These are phyloP conservation scores for Mythimna vitellina DNA, from an alignment of 2,888 invertebrate species.

Conservation along the genomic window DNA sequence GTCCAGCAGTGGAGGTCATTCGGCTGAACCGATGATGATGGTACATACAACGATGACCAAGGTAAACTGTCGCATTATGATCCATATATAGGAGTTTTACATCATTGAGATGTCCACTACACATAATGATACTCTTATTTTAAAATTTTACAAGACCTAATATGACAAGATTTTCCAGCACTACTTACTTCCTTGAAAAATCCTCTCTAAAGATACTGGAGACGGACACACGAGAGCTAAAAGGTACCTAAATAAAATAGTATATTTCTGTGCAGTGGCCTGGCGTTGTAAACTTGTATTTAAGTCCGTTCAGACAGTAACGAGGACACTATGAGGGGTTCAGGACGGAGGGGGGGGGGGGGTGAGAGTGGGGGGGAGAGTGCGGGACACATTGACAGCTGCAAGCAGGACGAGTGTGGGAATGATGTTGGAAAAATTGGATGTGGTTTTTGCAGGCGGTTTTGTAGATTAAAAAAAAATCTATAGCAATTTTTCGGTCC, in stretches of 20 bases:
- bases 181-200: conserved; percentile 13
- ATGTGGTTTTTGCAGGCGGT: conserved; percentile 26
- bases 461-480: too few relatives aligned
- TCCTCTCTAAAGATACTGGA: conserved; percentile 4
- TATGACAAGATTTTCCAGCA: conserved; percentile 4
- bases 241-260: conserved; percentile 55
- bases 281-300: conserved; percentile 61
- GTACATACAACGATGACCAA: too few relatives aligned
- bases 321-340: conserved; percentile 57
- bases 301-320: conserved; percentile 65
- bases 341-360: conserved; percentile 36
- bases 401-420: conserved; percentile 49
- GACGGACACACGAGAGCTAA: conserved; percentile 35
- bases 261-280: conserved; percentile 45
- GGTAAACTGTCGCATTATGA: too few relatives aligned
- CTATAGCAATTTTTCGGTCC: too few relatives aligned
- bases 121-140: not conserved
- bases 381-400: conserved; percentile 64
- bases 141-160: not conserved
- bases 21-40: too few relatives aligned
- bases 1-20: too few relatives aligned
- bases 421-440: conserved; percentile 15
- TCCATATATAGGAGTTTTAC: not conserved
- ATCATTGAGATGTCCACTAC: not conserved
- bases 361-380: not conserved